Percentiles rank a stretch among this genome's conserved stretches.
phyloP scores from a whole-genome alignment of 1,140 invertebrate genomes.

The Pachypeltis micranthus region DNA sequence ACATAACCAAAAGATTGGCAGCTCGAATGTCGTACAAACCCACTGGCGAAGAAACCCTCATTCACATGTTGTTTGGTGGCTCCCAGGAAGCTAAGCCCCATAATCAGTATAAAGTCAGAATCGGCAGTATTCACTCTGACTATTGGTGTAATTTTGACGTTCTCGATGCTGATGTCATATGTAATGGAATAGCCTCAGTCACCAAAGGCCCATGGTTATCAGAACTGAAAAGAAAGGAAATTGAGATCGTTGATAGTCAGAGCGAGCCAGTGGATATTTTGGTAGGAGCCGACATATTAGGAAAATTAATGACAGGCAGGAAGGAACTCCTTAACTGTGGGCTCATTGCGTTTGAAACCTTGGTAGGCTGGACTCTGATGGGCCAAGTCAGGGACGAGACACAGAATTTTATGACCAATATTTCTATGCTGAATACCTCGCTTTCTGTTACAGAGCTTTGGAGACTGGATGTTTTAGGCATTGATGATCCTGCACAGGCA shows the following conservation, averaged over 20 bases:
- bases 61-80: not conserved
- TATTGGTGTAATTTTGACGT: conserved; percentile 16
- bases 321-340: not conserved
- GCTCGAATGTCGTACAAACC: too few relatives aligned
- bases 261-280: not conserved
- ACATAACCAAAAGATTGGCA: too few relatives aligned
- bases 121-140: not conserved
- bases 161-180: conserved; percentile 3
- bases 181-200: not conserved
- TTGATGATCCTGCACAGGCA: too few relatives aligned
- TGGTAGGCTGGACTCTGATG: not conserved
- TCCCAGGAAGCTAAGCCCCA: too few relatives aligned
- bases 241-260: too few relatives aligned
- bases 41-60: conserved; percentile 10
- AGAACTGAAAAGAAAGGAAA: not conserved
- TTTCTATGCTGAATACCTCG: too few relatives aligned
- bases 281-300: not conserved
- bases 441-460: too few relatives aligned
- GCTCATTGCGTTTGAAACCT: not conserved
- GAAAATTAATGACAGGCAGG: not conserved
- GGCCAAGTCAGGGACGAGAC: conserved; percentile 19
- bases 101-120: not conserved
- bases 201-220: not conserved
- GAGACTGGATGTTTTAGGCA: too few relatives aligned
- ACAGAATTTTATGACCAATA: conserved; percentile 21